Evolutionary conservation across 2,888 invertebrate species (phyloP), one percentile per base, ranked within the genome.

Genomic region (Gasteruption jaculator): DNA sequence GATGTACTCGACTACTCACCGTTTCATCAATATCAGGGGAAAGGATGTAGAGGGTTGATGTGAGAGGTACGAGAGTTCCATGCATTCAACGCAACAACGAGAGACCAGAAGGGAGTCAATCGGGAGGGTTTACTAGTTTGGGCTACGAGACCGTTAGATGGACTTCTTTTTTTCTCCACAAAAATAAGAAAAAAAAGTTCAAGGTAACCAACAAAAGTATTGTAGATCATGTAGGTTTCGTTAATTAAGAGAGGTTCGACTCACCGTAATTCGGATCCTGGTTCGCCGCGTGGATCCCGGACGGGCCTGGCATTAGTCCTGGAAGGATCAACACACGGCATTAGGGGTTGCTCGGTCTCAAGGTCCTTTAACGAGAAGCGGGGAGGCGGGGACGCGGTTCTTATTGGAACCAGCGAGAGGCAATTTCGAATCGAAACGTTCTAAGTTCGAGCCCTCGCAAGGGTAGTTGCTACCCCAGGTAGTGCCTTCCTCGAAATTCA

Each of bases 251-350:
- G 48, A 46, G 50, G 31, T 39, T 29, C 43, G 57, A 82, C 85
- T 84, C 74, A 86, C 86, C 86, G 75, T 87, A 89, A 73, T 84
- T 89, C 73, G 72, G 71, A 56, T 75, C 85, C 85, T 72, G 86
- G 72, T 71, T 73, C 45, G 77, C 77, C 64, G 79, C 80, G 59
- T 81, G 86, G 71, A 90, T 84, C 62, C 89, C 88, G 50, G 91
- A 91, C 24, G 90, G 90, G 61, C 91, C 90, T 48, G 91, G 88
- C 68, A 91, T 76, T 57, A 91, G 78, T 61, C 89, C 90, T 75
- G 83, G 70, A 83, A 12, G 22, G 21, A 46, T 30, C 71, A 53
- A 79, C 62, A 70, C 49, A 51, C 24, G 34, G n/a, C n/a, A n/a
- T n/a, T n/a, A n/a, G n/a, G n/a, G n/a, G n/a, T n/a, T n/a, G n/a